phyloP scores from a whole-genome alignment of 2,888 invertebrate genomes.

The Chrysolina haemoptera region DNA sequence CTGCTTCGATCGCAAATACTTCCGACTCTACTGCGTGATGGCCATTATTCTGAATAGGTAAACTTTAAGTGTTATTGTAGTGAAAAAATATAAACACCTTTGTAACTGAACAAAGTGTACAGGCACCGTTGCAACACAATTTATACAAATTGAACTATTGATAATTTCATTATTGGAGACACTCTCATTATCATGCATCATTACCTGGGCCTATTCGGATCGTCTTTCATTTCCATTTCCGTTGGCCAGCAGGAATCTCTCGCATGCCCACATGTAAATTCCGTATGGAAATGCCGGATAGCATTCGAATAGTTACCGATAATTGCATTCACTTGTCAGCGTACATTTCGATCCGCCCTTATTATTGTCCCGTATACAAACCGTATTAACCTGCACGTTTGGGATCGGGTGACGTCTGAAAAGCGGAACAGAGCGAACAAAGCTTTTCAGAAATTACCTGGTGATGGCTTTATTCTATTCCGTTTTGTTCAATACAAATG shows the following conservation, averaged over 20 bases:
- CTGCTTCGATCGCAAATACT: too few species aligned
- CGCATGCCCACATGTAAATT: constrained; percentile 31
- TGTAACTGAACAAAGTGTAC: too few species aligned
- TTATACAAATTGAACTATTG: too few species aligned
- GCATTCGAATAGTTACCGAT: constrained; percentile 38
- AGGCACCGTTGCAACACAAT: too few species aligned
- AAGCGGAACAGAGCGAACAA: neutral
- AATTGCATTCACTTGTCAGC: constrained; percentile 40
- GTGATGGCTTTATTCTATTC: neutral
- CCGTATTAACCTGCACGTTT: constrained; percentile 16
- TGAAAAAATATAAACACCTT: too few species aligned
- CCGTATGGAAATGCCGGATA: constrained; percentile 39
- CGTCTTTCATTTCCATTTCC: neutral
- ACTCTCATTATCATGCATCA: neutral
- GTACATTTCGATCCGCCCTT: constrained; percentile 37
- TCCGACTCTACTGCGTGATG: too few species aligned
- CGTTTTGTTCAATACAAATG: neutral
- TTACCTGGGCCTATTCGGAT: neutral
- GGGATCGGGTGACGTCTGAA: neutral
- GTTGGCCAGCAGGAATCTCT: constrained; percentile 14
- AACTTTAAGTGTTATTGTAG: too few species aligned
- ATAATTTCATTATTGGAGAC: too few species aligned
- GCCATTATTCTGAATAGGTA: too few species aligned
- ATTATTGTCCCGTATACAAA: constrained; percentile 22
- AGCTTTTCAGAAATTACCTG: neutral